phyloP scores from a whole-genome alignment of 35 echinoderm and acorn worm species.

The Ophioderma brevispina region DNA sequence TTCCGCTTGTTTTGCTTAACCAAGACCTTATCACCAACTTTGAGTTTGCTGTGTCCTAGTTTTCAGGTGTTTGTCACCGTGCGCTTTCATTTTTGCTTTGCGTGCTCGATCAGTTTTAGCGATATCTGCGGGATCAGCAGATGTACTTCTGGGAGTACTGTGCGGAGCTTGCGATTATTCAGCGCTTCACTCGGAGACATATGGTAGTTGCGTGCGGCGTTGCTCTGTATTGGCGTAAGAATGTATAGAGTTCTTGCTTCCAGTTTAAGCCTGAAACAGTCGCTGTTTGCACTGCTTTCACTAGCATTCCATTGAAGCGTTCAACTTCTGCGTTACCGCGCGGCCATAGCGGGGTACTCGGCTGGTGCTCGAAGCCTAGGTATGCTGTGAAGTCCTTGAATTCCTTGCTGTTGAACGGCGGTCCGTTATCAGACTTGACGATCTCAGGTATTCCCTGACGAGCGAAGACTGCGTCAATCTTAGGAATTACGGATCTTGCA shows the following conservation, averaged over 20 bases:
- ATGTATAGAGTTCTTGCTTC: conserved; percentile 69
- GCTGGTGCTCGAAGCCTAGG: conserved; percentile 69
- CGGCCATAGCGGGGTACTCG: conserved; percentile 58
- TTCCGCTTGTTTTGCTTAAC: conserved; percentile 16
- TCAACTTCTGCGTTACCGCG: conserved; percentile 75
- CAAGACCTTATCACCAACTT: conserved; percentile 43
- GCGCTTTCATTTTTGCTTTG: conserved; percentile 15
- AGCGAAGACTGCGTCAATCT: conserved; percentile 49
- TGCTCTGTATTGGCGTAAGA: conserved; percentile 58
- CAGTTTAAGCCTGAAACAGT: conserved; percentile 17
- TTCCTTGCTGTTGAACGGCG: conserved; percentile 59
- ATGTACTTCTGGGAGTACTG: neutral
- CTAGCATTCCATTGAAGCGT: conserved; percentile 55
- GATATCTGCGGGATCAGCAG: neutral
- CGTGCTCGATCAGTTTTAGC: neutral
- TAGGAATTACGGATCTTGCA: conserved; percentile 43
- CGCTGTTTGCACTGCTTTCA: conserved; percentile 26
- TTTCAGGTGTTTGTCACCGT: neutral
- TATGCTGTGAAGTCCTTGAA: conserved; percentile 57
- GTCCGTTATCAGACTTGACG: conserved; percentile 72
- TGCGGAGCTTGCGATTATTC: conserved; percentile 12
- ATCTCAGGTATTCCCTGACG: conserved; percentile 60
- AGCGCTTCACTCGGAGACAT: conserved; percentile 35
- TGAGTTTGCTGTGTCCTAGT: conserved; percentile 6
- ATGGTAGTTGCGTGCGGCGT: conserved; percentile 55